Evolutionary conservation across 1,140 invertebrate genomes (phyloP).

Genomic region (Zaprionus inermis): DNA sequence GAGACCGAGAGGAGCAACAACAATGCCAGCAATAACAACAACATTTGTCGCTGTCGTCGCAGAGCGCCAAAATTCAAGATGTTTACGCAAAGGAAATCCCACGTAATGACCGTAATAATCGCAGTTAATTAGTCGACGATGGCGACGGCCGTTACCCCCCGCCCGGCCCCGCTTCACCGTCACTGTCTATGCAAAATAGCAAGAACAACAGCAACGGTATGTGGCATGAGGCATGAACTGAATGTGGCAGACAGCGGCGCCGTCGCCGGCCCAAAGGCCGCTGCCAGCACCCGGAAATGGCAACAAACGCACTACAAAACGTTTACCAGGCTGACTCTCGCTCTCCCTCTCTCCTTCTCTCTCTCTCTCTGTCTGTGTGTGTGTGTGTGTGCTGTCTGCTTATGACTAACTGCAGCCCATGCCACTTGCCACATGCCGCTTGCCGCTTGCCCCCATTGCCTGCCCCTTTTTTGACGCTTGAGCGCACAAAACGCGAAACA

Average conservation of each 20-base stretch:
- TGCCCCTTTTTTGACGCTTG: constrained; percentile 66
- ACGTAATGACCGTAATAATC: constrained; percentile 84
- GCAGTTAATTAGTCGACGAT: constrained; percentile 84
- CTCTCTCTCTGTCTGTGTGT: not conserved
- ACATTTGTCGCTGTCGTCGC: constrained; percentile 54
- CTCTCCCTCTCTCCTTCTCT: too few relatives aligned
- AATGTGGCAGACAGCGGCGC: constrained; percentile 45
- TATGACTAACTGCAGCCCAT: constrained; percentile 63
- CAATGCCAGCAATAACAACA: constrained; percentile 31
- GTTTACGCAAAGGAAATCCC: constrained; percentile 84
- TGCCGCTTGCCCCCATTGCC: constrained; percentile 4
- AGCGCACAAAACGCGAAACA: constrained; percentile 57
- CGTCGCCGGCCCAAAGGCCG: constrained; percentile 15
- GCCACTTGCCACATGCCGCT: constrained; percentile 7
- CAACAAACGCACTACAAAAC: constrained; percentile 73
- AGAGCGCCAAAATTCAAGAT: constrained; percentile 83
- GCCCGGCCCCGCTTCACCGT: not conserved
- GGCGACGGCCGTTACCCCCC: constrained; percentile 63
- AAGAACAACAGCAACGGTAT: constrained; percentile 51
- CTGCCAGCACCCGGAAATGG: constrained; percentile 58
- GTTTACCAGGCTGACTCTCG: constrained; percentile 35
- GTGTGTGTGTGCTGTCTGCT: constrained; percentile 10
- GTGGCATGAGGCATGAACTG: constrained; percentile 9
- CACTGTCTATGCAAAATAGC: constrained; percentile 75
- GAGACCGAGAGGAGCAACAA: too few relatives aligned